A percentile compares a stretch with the other conserved stretches of the same genome.
Conservation (phyloP, 1,140 invertebrate genomes). For the Harlomillsia oculata region DNA sequence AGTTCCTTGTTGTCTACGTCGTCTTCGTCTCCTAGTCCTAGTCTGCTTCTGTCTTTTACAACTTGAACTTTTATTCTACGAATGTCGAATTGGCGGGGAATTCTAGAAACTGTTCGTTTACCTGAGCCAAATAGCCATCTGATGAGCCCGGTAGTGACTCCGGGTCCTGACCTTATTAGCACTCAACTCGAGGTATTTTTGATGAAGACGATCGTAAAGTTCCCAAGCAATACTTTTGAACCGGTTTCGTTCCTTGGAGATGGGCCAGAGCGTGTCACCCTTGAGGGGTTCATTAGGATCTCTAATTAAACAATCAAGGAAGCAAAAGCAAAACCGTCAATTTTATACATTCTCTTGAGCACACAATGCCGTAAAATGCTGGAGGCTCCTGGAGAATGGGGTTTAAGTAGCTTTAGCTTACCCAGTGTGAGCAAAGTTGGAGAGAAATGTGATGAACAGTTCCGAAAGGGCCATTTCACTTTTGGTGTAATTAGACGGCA, state of each 20-base stretch:
- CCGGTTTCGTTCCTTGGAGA: slow-evolving; percentile 66
- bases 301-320: too few relatives aligned
- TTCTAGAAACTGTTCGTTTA: slow-evolving; percentile 1
- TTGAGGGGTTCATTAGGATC: slow-evolving; percentile 75
- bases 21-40: too few relatives aligned
- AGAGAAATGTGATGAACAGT: slow-evolving; percentile 73
- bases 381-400: too few relatives aligned
- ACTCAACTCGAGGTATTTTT: slow-evolving; percentile 85
- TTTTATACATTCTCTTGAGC: too few relatives aligned
- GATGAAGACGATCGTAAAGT: slow-evolving; percentile 77
- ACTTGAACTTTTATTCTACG: background rate
- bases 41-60: too few relatives aligned
- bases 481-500: slow-evolving; percentile 71
- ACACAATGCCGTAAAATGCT: too few relatives aligned
- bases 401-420: too few relatives aligned
- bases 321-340: too few relatives aligned
- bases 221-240: slow-evolving; percentile 79
- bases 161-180: slow-evolving; percentile 55
- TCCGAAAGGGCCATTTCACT: slow-evolving; percentile 71
- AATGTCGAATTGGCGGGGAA: background rate
- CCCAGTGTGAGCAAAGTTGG: slow-evolving; percentile 87
- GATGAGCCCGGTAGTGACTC: slow-evolving; percentile 77
- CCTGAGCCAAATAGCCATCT: slow-evolving; percentile 79
- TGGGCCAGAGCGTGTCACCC: slow-evolving; percentile 60
- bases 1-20: too few relatives aligned